Conservation (phyloP, 2,797 vertebrate genomes). For the Xerus rutilus region DNA sequence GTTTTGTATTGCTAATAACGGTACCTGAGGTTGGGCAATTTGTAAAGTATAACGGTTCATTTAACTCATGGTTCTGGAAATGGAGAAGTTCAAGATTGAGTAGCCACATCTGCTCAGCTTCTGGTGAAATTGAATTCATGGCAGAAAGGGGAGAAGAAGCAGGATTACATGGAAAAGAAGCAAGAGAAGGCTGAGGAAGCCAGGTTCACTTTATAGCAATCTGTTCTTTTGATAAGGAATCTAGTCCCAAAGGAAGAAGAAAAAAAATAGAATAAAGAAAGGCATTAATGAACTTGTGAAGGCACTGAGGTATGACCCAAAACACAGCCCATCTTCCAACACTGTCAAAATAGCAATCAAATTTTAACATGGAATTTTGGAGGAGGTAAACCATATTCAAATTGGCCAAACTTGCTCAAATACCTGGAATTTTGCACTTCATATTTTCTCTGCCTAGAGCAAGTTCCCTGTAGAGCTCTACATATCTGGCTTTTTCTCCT, state of each 20-base stretch:
- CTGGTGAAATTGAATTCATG: background rate
- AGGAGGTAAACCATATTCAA: background rate
- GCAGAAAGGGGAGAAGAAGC: background rate
- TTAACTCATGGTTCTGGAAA: background rate
- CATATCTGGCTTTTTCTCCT: background rate
- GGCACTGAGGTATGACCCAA: too few relatives aligned
- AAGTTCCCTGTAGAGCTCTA: background rate
- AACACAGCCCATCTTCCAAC: background rate
- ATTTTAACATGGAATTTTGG: background rate
- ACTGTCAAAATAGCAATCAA: background rate
- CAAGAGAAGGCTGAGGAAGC: background rate
- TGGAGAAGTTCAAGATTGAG: background rate
- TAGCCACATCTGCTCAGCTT: background rate
- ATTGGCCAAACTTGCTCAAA: background rate
- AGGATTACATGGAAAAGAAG: background rate
- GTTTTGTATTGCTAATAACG: background rate
- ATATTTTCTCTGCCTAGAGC: background rate
- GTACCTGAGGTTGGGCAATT: background rate
- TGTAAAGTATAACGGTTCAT: background rate
- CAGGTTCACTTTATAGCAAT: background rate
- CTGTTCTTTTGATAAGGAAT: background rate
- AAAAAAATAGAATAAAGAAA: background rate
- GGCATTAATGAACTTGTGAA: background rate
- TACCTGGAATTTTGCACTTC: background rate
- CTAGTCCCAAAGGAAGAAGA: background rate